phyloP scores from a whole-genome alignment of 2,797 vertebrate genomes.

The Sandelia bainsii region DNA sequence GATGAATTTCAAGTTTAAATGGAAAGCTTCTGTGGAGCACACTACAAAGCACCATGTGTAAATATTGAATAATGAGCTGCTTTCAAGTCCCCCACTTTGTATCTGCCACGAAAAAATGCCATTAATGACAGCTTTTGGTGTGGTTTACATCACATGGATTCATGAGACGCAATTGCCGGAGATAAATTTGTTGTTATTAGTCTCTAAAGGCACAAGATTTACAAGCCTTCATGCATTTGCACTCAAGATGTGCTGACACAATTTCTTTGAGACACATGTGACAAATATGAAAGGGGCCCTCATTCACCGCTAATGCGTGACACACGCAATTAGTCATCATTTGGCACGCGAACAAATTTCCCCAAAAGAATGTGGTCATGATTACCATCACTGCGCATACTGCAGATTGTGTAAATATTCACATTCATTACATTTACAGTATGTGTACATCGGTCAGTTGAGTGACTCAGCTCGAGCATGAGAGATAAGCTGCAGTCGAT shows the following conservation, averaged over 20 bases:
- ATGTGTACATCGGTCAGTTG: constrained; percentile 16
- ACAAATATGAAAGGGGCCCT: constrained; percentile 67
- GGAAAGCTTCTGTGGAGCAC: constrained; percentile 81
- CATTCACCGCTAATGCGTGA: constrained; percentile 30
- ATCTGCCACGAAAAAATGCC: constrained; percentile 67
- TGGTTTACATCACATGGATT: constrained; percentile 79
- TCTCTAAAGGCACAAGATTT: constrained; percentile 73
- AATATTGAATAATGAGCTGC: constrained; percentile 82
- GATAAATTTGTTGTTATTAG: constrained; percentile 82
- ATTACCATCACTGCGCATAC: neutral
- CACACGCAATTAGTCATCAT: constrained; percentile 43
- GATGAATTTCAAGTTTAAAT: constrained; percentile 81
- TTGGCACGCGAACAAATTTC: constrained; percentile 35
- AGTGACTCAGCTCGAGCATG: constrained; percentile 8
- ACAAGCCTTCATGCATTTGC: constrained; percentile 72
- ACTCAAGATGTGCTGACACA: constrained; percentile 79
- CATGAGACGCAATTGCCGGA: constrained; percentile 70
- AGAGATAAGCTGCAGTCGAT: constrained; percentile 1
- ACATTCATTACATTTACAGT: neutral
- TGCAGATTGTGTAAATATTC: constrained; percentile 35
- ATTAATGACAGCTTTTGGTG: constrained; percentile 84
- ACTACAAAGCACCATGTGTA: constrained; percentile 83
- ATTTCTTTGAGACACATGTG: constrained; percentile 62
- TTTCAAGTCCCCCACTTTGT: constrained; percentile 81
- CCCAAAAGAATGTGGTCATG: neutral